Conservation (phyloP, 2,888 invertebrate species). For the Ligdia adustata region DNA sequence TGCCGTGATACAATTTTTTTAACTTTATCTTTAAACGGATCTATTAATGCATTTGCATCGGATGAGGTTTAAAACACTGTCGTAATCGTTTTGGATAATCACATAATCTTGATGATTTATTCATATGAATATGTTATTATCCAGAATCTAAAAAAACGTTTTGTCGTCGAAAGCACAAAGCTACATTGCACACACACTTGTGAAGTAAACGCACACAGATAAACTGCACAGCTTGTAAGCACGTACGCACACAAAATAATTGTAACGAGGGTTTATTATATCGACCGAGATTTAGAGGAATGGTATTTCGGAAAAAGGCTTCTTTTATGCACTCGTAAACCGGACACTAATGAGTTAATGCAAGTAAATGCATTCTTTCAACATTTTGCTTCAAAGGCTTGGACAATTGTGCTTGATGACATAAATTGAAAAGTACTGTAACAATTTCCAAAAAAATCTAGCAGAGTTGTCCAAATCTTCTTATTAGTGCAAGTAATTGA, state of each 20-base stretch:
- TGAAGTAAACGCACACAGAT: constrained; percentile 73
- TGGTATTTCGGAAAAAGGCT: constrained; percentile 61
- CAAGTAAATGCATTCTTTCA: constrained; percentile 3
- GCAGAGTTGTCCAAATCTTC: not conserved
- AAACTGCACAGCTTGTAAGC: constrained; percentile 81
- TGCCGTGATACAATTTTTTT: constrained; percentile 76
- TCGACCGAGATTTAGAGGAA: constrained; percentile 51
- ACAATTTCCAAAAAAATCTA: not conserved
- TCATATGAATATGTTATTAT: constrained; percentile 60
- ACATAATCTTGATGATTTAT: constrained; percentile 45
- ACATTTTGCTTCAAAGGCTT: not conserved
- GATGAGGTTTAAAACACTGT: constrained; percentile 67
- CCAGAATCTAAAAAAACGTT: constrained; percentile 60
- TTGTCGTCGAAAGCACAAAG: constrained; percentile 73
- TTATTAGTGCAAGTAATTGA: not conserved
- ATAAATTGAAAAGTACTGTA: not conserved
- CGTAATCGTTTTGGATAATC: constrained; percentile 61
- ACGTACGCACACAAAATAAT: constrained; percentile 77
- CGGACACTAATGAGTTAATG: constrained; percentile 55
- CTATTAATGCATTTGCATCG: constrained; percentile 75
- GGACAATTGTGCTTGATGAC: not conserved
- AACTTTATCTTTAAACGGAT: constrained; percentile 72
- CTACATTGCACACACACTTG: constrained; percentile 79
- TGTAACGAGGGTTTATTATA: constrained; percentile 52
- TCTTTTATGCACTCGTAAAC: constrained; percentile 56